These are phyloP conservation scores for Sicus ferrugineus DNA, from an alignment of 2,888 invertebrate species.

Conservation along the genomic window DNA sequence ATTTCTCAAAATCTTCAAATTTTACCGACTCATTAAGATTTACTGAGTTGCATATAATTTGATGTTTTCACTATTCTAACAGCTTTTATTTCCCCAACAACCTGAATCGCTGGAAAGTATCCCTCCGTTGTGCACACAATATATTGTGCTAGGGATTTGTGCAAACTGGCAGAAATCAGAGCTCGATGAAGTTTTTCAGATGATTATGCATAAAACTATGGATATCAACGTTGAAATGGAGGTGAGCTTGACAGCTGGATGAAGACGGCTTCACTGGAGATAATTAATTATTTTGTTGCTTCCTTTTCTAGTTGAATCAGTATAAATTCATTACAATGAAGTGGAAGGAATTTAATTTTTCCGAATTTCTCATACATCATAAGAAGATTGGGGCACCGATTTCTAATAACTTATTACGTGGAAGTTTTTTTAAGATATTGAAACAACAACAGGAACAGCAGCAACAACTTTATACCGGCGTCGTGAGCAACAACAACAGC, in stretches of 20 bases:
- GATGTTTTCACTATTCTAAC: constrained; percentile 24
- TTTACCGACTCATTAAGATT: too few species aligned
- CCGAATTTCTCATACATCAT: constrained; percentile 59
- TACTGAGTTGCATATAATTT: too few species aligned
- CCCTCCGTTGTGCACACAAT: constrained; percentile 55
- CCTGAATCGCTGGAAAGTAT: constrained; percentile 53
- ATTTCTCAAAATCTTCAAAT: neutral
- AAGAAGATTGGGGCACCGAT: constrained; percentile 59
- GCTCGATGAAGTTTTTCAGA: constrained; percentile 50
- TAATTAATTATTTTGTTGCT: constrained; percentile 1
- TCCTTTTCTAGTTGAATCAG: constrained; percentile 50
- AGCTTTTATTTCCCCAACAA: constrained; percentile 59
- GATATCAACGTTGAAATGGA: constrained; percentile 52
- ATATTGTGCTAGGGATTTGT: constrained; percentile 58
- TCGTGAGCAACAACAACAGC: constrained; percentile 14
- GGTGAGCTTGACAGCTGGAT: constrained; percentile 42
- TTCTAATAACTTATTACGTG: constrained; percentile 54
- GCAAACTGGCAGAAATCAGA: constrained; percentile 57
- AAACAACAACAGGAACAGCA: constrained; percentile 47
- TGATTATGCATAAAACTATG: constrained; percentile 53
- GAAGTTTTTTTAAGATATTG: constrained; percentile 57
- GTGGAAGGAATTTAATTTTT: constrained; percentile 60
- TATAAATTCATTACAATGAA: constrained; percentile 58
- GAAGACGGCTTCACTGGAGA: neutral
- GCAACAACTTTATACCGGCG: constrained; percentile 8